Evolutionary conservation across 2,797 vertebrate genomes (phyloP), one percentile per base, ranked within the genome.

Genomic region (Thalassophryne amazonica): DNA sequence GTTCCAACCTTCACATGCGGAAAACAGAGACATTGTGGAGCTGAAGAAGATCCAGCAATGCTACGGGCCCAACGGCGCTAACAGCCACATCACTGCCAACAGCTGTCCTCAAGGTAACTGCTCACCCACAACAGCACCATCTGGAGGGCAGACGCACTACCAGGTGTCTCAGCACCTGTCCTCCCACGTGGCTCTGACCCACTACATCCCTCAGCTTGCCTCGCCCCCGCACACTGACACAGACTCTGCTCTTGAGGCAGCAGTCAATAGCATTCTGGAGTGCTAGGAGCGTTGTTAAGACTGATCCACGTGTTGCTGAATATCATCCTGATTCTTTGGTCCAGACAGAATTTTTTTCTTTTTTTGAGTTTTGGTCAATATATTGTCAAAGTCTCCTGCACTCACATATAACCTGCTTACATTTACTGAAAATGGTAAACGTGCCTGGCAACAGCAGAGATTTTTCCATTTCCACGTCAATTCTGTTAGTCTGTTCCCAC

Each of bases 191-290:
- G 17, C 33, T 40, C 82, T 83, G 63, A 60, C 76, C 33, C 75
- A 58, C 43, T 62, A 25, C 37, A 35, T 76, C 66, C 86, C 92
- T 48, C 92, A 90, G 77, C 91, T 91, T 81, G 76, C 84, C 56
- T 92, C 93, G 52, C 85, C 92, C 47, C 84, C 89, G 36, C 87
- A 83, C 54, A 84, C 89, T 24, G 96, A 98, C 87, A 94, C 95
- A 10, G 97, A 99, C 88, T 97, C 95, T 51, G 93, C 97, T 88
- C 92, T 99, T 66, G 97, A 99, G 93, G 97, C 97, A 29, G 97
- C 97, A 67, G 97, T 99, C 90, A 99, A 99, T 93, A 99, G 97
- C 93, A 99, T 99, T 86, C 87, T 99, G 84, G 95, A 99, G 92
- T 99, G 96, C 93, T 98, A 93, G 73, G 86, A 87, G 86, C 14